Base-by-base conservation (phyloP, 2,888 invertebrate species). In the Cheilosia variabilis region DNA sequence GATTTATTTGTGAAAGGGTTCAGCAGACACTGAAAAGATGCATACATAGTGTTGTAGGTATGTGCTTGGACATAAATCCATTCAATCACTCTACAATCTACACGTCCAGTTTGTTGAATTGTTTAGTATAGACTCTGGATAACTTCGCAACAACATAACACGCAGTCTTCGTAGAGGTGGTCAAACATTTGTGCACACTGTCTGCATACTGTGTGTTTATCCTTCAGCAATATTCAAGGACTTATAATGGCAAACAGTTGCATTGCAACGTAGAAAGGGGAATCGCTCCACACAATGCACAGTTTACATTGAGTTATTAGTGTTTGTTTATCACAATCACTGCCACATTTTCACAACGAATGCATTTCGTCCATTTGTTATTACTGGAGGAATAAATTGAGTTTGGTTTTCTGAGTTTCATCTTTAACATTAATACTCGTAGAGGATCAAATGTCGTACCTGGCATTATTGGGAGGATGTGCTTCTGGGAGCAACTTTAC, bases 1-100 rank as follows among this genome's bases (percentile, higher is more conserved):
- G 76, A 76, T 76, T 37, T 86, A 86, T 86, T 86, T 86, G 68
- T 66, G 19, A 73, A 81, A 72, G 66, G 81, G 47, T 84, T 75
- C 47, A 68, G 50, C 53, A 37, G 10, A 4, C 9, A 17, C 4
- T 37, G 13, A 19, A 19, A 19, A 43, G 10, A 10, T 50, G 10
- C 37, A 31, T 72, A 27, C 2, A 45, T 22, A 17, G 57, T 37
- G 41, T 6, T 37, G 41, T 62, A 41, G 34, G 47, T 15, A 52
- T 13, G 45, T 47, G 15, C 24, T 15, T 13, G 47, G 62, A 41
- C 69, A 80, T 84, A 71, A 80, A 80, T 83, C 79, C 63, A 34
- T 50, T 73, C 80, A 80, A 80, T 79, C 80, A 69, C 83, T 78
- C 72, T 65, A 52, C 80, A 69, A 79, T 83, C 78, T 60, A 52